Evolutionary conservation across 2,113 vertebrate genomes (phyloP).

Genomic region (Alaudala cheleensis): DNA sequence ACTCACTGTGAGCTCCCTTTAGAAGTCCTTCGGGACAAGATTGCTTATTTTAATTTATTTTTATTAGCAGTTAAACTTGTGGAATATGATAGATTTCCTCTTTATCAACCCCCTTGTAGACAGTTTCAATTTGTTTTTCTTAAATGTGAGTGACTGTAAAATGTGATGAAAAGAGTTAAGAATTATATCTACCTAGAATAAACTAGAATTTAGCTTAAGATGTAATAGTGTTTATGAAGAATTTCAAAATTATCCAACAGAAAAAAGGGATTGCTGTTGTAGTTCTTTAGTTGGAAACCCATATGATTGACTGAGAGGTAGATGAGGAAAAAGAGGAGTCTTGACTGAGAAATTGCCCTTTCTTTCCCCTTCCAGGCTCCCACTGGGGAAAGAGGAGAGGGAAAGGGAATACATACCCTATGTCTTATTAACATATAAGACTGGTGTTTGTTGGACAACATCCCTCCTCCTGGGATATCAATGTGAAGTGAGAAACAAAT

Average conservation of each 20-base stretch:
- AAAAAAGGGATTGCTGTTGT: background rate
- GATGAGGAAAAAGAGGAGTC: background rate
- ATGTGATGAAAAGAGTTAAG: background rate
- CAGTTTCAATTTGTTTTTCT: background rate
- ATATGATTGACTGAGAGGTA: background rate
- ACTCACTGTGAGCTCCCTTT: background rate
- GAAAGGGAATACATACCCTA: background rate
- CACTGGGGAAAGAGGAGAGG: background rate
- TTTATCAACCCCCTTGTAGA: background rate
- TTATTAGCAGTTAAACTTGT: background rate
- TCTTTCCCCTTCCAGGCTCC: background rate
- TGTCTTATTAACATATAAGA: constrained; percentile 21
- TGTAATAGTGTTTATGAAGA: background rate
- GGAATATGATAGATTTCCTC: background rate
- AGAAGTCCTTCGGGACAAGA: background rate
- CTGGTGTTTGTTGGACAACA: constrained; percentile 3
- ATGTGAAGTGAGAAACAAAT: constrained; percentile 36
- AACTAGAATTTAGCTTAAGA: background rate
- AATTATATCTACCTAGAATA: background rate
- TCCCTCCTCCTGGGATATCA: constrained; percentile 9
- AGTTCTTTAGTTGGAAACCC: background rate
- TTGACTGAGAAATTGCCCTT: constrained; percentile 2
- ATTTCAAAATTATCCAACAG: background rate
- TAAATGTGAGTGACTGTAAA: background rate
- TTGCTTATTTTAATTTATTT: background rate